Conservation (phyloP, 2,888 invertebrate genomes). For the Rambutsinella grinnellia region DNA sequence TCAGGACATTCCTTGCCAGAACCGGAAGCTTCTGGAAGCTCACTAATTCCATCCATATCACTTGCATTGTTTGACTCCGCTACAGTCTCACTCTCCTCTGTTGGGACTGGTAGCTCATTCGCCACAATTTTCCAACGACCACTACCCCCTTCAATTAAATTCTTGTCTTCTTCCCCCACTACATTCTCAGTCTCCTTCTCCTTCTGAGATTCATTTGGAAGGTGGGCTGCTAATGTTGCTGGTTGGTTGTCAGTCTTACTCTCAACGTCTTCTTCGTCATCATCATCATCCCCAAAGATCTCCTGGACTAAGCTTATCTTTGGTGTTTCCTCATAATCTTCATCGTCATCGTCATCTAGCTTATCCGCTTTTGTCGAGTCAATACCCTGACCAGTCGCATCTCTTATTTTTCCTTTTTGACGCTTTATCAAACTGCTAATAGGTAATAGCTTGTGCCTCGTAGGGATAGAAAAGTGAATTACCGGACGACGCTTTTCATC, state of each 20-base stretch:
- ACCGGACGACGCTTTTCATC: constrained; percentile 62
- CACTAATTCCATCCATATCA: neutral
- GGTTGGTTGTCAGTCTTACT: constrained; percentile 37
- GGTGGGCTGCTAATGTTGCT: neutral
- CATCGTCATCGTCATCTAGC: constrained; percentile 57
- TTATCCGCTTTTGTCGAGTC: constrained; percentile 68
- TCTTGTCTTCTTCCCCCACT: neutral
- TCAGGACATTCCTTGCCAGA: neutral
- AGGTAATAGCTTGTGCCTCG: constrained; percentile 62
- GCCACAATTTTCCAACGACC: constrained; percentile 46
- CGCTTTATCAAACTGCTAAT: constrained; percentile 64
- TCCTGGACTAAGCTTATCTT: constrained; percentile 63
- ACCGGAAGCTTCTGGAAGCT: neutral
- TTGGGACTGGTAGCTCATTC: constrained; percentile 10
- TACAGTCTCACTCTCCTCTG: neutral
- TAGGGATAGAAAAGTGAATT: constrained; percentile 66
- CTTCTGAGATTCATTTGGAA: constrained; percentile 4
- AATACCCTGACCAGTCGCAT: constrained; percentile 58
- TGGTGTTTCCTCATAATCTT: constrained; percentile 46
- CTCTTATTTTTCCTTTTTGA: constrained; percentile 60
- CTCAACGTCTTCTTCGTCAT: constrained; percentile 53
- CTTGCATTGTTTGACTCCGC: neutral
- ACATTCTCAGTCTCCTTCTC: neutral
- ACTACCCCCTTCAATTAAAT: constrained; percentile 5
- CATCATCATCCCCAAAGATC: constrained; percentile 64